Percentiles rank a stretch among this genome's conserved stretches.
Evolutionary conservation across 2,797 vertebrate genomes (phyloP).

Genomic region (Saguinus oedipus): DNA sequence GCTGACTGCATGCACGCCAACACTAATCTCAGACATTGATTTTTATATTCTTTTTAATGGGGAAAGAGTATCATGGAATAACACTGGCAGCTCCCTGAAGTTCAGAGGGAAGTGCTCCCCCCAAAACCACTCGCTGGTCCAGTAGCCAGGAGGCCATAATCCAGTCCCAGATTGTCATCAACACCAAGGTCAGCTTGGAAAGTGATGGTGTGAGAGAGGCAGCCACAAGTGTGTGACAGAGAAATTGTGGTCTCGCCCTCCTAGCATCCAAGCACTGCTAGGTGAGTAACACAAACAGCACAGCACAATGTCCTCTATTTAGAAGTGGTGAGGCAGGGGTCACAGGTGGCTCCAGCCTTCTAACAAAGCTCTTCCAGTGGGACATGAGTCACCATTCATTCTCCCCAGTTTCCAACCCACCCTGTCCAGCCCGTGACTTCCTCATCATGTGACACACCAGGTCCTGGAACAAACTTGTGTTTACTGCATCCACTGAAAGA

Average conservation of each 20-base stretch:
- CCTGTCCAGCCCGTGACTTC: background rate
- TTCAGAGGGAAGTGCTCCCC: background rate
- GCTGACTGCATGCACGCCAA: background rate
- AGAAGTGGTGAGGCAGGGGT: background rate
- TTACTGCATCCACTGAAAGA: background rate
- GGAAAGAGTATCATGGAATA: background rate
- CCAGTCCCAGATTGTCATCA: too few relatives aligned
- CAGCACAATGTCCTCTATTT: too few relatives aligned
- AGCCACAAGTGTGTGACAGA: background rate
- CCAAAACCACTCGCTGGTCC: background rate
- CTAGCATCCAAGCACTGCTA: too few relatives aligned
- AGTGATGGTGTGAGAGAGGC: background rate
- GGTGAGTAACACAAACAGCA: too few relatives aligned
- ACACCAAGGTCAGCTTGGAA: background rate
- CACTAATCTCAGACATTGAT: too few relatives aligned
- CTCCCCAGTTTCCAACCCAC: background rate
- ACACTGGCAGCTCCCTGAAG: fast-evolving
- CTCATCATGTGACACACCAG: background rate
- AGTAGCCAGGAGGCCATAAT: background rate
- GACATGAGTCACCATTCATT: background rate
- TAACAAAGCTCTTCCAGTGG: background rate
- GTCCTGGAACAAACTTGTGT: background rate
- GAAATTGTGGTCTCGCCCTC: too few relatives aligned
- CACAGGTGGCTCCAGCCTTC: background rate
- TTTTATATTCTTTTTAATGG: background rate